Base-by-base conservation (phyloP, 1,140 invertebrate genomes). In the Parasteatoda tepidariorum region DNA sequence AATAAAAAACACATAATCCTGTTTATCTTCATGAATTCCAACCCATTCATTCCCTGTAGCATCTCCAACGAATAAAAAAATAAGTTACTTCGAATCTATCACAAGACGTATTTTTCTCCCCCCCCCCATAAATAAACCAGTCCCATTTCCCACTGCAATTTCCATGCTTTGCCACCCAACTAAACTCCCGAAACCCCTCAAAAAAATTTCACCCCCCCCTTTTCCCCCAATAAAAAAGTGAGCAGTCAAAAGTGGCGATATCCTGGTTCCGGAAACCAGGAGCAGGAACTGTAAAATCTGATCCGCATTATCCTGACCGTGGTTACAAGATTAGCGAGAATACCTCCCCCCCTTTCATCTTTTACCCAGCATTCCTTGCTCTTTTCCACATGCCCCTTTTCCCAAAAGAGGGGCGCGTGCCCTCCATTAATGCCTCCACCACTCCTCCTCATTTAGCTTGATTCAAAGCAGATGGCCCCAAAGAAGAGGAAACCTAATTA, bases 401-500 rank as follows among this genome's bases (percentile, higher is more conserved):
- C 38, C 34, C 18, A 28, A 64, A 64, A 64, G 38, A 64, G 59
- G 73, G 73, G 59, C 54, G 48, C 70, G 70, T 73, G 70, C 70
- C 70, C 70, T 33, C 54, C 70, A 73, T 73, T 73, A 73, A 73
- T 73, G 70, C 54, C 48, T 48, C 70, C n/a, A n/a, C n/a, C n/a
- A n/a, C n/a, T n/a, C n/a, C n/a, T n/a, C 73, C 54, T 76, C 73
- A 76, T 76, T 76, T 66, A 59, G 59, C 55, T 64, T 76, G 73
- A 76, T 76, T 62, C 73, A 76, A 76, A 76, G 73, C 73, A 76
- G 73, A 76, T 76, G 73, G 73, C 73, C 73, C 34, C n/a, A 22
- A 0, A 26, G 31, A 48, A 59, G 34, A 48, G 34, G 59, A 76
- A 76, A 76, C 73, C 73, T 76, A 76, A 76, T 76, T 76, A 76